Conservation (phyloP, 2,888 invertebrate species). For the Micoletzkya japonica region DNA sequence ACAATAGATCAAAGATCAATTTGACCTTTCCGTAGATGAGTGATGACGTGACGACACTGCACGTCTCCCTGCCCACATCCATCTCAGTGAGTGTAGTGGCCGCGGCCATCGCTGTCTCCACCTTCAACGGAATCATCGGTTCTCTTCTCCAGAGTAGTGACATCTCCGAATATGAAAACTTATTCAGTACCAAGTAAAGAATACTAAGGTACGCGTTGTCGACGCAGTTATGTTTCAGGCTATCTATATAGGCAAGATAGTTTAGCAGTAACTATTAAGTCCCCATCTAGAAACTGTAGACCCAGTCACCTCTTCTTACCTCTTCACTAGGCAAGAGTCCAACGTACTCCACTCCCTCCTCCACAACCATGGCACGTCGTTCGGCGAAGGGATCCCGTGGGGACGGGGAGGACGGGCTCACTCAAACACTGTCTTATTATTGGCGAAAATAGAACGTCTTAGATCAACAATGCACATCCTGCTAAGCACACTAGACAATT, state of each 20-base stretch:
- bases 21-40: slow-evolving; percentile 70
- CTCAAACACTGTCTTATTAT: not conserved
- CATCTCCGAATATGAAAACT: not conserved
- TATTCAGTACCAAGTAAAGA: too few relatives aligned
- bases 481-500: too few relatives aligned
- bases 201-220: too few relatives aligned
- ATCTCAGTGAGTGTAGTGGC: slow-evolving; percentile 85
- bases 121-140: slow-evolving; percentile 53
- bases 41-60: slow-evolving; percentile 78
- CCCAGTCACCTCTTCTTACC: slow-evolving; percentile 29
- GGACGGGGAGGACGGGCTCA: not conserved
- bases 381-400: slow-evolving; percentile 18
- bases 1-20: not conserved
- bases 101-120: slow-evolving; percentile 80
- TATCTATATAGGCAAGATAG: too few relatives aligned
- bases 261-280: too few relatives aligned
- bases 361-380: slow-evolving; percentile 71
- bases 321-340: slow-evolving; percentile 79
- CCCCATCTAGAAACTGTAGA: not conserved
- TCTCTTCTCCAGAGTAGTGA: not conserved
- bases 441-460: not conserved
- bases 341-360: slow-evolving; percentile 78
- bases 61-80: slow-evolving; percentile 78
- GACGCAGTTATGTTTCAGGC: too few relatives aligned
- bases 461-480: too few relatives aligned